A percentile compares a stretch with the other conserved stretches of the same genome.
phyloP scores from a whole-genome alignment of 2,113 vertebrate species.

The Butastur rufipennis region DNA sequence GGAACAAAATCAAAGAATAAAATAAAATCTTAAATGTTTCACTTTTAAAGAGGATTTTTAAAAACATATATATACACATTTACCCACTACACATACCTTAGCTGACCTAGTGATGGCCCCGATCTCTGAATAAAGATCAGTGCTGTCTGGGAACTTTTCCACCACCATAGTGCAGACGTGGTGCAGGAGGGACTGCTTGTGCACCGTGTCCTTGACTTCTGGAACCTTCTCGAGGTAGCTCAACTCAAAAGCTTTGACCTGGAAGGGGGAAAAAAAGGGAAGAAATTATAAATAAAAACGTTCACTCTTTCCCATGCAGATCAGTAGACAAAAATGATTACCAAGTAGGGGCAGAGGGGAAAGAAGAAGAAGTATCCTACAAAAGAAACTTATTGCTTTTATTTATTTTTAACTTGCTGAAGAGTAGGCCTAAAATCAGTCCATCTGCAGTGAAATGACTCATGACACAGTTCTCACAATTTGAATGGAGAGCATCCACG shows the following conservation, averaged over 20 bases:
- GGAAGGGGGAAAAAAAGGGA: not conserved
- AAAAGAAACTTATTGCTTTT: not conserved
- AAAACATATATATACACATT: not conserved
- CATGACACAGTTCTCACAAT: not conserved
- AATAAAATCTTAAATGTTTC: not conserved
- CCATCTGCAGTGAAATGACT: not conserved
- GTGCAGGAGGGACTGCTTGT: slow-evolving; percentile 96
- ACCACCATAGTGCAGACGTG: slow-evolving; percentile 93
- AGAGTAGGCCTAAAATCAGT: not conserved
- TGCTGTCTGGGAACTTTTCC: slow-evolving; percentile 96
- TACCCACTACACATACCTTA: slow-evolving; percentile 78
- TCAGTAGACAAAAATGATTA: not conserved
- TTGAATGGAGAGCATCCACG: not conserved
- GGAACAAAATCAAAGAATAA: not conserved
- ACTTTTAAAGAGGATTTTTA: not conserved
- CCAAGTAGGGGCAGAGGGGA: not conserved
- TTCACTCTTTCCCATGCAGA: not conserved
- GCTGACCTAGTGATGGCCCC: slow-evolving; percentile 94
- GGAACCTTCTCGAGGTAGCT: slow-evolving; percentile 98
- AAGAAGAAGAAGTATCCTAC: not conserved
- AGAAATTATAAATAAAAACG: not conserved
- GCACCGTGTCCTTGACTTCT: slow-evolving; percentile 97
- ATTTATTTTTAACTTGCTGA: not conserved
- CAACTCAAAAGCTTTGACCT: slow-evolving; percentile 98
- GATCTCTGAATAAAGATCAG: slow-evolving; percentile 96